Percentiles rank a stretch among this genome's conserved stretches.
Conservation (phyloP, 2,888 invertebrate species). For the Eilema griseolum region DNA sequence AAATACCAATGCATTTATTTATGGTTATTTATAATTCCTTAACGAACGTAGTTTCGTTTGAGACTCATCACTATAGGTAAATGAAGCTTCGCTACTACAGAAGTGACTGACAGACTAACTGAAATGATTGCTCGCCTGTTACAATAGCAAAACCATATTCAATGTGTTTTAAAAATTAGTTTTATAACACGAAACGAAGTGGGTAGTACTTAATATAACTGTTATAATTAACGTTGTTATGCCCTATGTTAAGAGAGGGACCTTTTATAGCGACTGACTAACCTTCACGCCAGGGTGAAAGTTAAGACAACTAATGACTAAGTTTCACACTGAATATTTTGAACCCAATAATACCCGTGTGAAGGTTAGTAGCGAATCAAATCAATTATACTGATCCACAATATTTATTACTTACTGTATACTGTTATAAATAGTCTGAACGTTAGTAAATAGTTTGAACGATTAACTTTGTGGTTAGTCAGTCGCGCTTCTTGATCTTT, state of each 20-base stretch:
- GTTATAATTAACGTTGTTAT: not conserved
- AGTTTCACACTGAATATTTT: not conserved
- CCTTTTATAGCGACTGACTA: not conserved
- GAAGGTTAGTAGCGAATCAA: not conserved
- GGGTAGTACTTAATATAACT: not conserved
- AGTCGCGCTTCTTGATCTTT: not conserved
- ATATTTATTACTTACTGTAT: too few relatives aligned
- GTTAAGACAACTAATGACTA: not conserved
- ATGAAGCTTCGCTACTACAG: constrained; percentile 50
- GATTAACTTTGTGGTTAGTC: not conserved
- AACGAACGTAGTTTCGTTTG: constrained; percentile 52
- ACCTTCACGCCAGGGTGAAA: not conserved
- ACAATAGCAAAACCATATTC: not conserved
- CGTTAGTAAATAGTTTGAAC: not conserved
- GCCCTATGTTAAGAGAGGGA: not conserved
- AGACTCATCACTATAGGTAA: constrained; percentile 48
- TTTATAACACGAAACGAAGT: not conserved
- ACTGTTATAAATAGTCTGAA: not conserved
- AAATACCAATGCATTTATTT: constrained; percentile 87
- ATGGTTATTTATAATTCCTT: constrained; percentile 77
- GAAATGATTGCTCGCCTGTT: constrained; percentile 26
- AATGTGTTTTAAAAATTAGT: not conserved
- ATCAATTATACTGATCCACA: too few relatives aligned
- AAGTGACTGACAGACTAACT: constrained; percentile 37
- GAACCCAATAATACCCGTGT: not conserved